phyloP scores from a whole-genome alignment of 2,888 invertebrate species.

The Oxytorus armatus region DNA sequence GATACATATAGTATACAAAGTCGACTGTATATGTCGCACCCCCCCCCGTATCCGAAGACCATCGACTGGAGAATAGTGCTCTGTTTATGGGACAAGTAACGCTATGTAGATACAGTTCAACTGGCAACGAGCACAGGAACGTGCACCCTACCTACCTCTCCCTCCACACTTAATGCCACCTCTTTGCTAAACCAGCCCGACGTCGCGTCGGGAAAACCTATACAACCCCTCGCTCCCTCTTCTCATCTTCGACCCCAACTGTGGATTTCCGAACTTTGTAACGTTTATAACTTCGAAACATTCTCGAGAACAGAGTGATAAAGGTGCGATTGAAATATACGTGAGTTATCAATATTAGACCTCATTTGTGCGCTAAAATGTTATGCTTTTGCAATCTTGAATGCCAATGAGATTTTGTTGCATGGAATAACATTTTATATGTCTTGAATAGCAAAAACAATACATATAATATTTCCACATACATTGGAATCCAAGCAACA shows the following conservation, averaged over 20 bases:
- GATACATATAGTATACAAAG: conserved; percentile 59
- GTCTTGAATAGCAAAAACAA: too few species aligned
- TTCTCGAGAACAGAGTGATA: background rate
- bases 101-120: conserved; percentile 81
- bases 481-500: background rate
- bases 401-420: too few species aligned
- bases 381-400: background rate
- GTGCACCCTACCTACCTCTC: conserved; percentile 65
- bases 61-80: conserved; percentile 82
- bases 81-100: conserved; percentile 82
- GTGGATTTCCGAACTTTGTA: conserved; percentile 41
- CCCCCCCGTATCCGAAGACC: conserved; percentile 82
- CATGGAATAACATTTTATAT: too few species aligned
- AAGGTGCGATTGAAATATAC: background rate
- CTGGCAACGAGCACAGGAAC: conserved; percentile 78
- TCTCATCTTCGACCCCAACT: conserved; percentile 56
- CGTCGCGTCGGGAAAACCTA: conserved; percentile 25
- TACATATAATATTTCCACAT: too few species aligned
- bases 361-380: too few species aligned
- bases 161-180: conserved; percentile 62
- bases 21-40: conserved; percentile 59
- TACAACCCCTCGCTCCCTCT: conserved; percentile 61
- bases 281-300: conserved; percentile 12
- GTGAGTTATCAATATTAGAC: background rate
- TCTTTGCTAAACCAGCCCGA: conserved; percentile 28